Base-by-base conservation (phyloP, 2,113 vertebrate genomes). In the Lamprologus lemairii region DNA sequence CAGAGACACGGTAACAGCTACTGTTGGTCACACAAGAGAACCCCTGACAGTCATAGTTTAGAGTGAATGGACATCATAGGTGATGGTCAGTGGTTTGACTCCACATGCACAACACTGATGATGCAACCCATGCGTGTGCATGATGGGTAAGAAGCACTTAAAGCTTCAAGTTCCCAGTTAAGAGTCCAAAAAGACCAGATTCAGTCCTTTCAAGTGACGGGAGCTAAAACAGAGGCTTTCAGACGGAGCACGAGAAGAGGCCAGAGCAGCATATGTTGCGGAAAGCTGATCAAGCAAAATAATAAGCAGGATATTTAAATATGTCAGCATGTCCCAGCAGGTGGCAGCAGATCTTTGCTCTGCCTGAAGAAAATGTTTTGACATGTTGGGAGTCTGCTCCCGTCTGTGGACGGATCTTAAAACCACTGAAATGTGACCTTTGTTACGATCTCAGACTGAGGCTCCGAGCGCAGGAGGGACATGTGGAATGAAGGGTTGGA, bases 371-470 rank as follows among this genome's bases (percentile, higher is more conserved):
- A 78, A 78, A 78, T 5, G 42, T 49, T 78, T 78, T 75, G 71
- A 31, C 71, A 12, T 19, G 6, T 31, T 51, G 73, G 23, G 45
- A 49, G 73, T 78, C 45, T 78, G 26, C 73, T 51, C 16, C 73
- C 2, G 26, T 49, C 45, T 51, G 42, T 49, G 73, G 73, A 78
- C 7, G 10, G 10, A 49, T 51, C 45, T 33, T 6, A 78, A 78
- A 78, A 78, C 45, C 73, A 78, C 73, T 51, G 17, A 51, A 78
- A 78, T 78, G 73, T 78, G 73, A 78, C 42, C 45, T 78, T 51
- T 78, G 73, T 33, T 31, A 51, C 28, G 3, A 78, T 78, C 45
- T 19, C 45, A 31, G 73, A 33, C 73, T 51, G 73, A 78, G 73
- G 73, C 45, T 78, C 26, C 1, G 45, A 51, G 73, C 5, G 6